Evolutionary conservation across 64 coral and sea anemone species (phyloP), one percentile per base, ranked within the genome.

Genomic region (Porites australiensis): DNA sequence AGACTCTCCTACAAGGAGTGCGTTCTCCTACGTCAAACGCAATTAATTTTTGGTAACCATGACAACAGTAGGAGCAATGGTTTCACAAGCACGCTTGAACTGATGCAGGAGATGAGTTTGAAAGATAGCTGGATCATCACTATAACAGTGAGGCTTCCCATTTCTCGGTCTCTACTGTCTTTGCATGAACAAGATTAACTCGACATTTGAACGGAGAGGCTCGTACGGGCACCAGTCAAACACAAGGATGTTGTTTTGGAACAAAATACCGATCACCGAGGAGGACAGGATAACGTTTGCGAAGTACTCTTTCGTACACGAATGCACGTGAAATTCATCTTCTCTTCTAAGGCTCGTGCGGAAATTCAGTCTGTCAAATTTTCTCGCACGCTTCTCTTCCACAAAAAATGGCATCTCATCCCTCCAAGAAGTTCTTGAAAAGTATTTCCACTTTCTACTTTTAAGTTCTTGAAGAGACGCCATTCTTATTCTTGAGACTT

Each of bases 181-280:
- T 47, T 19, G n/a, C 23, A 54, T 54, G 16, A 21, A 53, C 59
- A 51, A 49, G 23, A 94, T 62, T 7, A 70, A 58, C 47, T 89
- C 86, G 20, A 94, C 16, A 67, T 94, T 94, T 57, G n/a, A 16
- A 10, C 77, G 64, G 4, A 27, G 8, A 53, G 64, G 74, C 43
- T 89, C 86, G 3, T 55, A 49, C n/a, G 79, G 88, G 13, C 51
- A 45, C 9, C 58, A 27, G 4, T 77, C 77, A 11, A 53, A 2
- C 6, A 89, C 14, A 10, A 89, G 58, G 4, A 48, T 50, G 6
- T 75, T 16, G 47, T 44, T 20, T 58, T 64, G 76, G 61, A 54
- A 79, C 65, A 94, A 82, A 2, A 44, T 87, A 3, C 50, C n/a
- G 4, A 37, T 50, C 0, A 10, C 77, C 11, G 44, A 11, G 20